Percentiles rank a stretch among this genome's conserved stretches.
Evolutionary conservation across 2,797 vertebrate species (phyloP).

Genomic region (Muscicapa comitata): DNA sequence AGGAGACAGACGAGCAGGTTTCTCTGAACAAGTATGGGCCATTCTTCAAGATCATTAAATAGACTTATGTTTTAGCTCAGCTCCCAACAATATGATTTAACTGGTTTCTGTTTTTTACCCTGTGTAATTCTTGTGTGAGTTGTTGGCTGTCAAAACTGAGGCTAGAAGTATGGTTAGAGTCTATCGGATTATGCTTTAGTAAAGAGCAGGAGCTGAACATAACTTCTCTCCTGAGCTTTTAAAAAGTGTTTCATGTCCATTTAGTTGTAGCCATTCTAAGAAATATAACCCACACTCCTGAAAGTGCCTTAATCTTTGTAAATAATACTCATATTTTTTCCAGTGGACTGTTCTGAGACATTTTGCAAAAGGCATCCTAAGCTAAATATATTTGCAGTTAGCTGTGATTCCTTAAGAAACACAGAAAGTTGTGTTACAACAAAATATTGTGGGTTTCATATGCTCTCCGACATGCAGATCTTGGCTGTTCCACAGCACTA

Average conservation of each 20-base stretch:
- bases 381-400: not conserved
- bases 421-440: not conserved
- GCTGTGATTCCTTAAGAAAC: not conserved
- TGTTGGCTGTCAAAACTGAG: not conserved
- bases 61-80: not conserved
- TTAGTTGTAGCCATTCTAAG: not conserved
- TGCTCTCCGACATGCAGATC: not conserved
- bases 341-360: not conserved
- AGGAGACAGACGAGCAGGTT: not conserved
- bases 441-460: not conserved
- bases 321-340: not conserved
- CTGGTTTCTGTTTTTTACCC: not conserved
- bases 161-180: not conserved
- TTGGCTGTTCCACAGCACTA: not conserved
- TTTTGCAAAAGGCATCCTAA: not conserved
- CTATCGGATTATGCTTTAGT: not conserved
- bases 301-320: not conserved
- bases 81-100: not conserved
- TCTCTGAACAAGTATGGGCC: not conserved
- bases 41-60: not conserved
- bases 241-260: not conserved
- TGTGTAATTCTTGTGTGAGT: not conserved
- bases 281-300: not conserved
- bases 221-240: not conserved
- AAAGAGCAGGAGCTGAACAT: not conserved